Conservation (phyloP, 1,140 invertebrate species). For the Oppia nitens region DNA sequence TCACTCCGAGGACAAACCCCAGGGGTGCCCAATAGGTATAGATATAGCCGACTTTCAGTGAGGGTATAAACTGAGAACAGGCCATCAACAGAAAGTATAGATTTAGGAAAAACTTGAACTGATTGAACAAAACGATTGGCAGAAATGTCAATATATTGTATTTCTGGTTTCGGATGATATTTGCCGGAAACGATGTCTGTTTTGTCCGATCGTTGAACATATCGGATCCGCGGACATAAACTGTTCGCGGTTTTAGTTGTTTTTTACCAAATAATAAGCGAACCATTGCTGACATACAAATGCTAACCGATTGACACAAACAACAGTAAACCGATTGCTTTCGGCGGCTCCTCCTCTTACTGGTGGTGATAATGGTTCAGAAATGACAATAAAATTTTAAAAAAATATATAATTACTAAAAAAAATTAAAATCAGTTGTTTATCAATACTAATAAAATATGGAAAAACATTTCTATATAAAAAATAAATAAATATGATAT, state of each 20-base stretch:
- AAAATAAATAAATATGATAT: no score
- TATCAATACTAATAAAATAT: no score
- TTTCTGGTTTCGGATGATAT: conserved; percentile 97
- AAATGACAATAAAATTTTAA: no score
- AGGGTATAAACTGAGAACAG: conserved; percentile 88
- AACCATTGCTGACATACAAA: conserved; percentile 10
- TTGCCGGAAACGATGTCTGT: conserved; percentile 58
- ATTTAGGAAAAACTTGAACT: conserved; percentile 98
- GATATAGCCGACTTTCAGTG: conserved; percentile 85
- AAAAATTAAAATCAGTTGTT: no score
- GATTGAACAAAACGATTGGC: conserved; percentile 91
- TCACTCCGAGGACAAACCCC: conserved; percentile 87
- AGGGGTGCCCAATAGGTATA: conserved; percentile 99
- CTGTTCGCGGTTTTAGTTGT: conserved; percentile 9
- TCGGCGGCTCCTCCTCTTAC: no score
- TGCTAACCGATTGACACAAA: conserved; percentile 3
- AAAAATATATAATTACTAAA: no score
- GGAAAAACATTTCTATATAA: no score
- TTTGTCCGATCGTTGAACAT: conserved; percentile 9
- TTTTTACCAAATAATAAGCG: conserved; percentile 14
- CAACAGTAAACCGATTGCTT: background rate
- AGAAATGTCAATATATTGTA: conserved; percentile 96
- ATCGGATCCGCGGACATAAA: conserved; percentile 4
- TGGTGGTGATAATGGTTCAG: no score
- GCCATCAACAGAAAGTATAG: conserved; percentile 98